Evolutionary conservation across 2,797 vertebrate genomes (phyloP).

Genomic region (Danio jaintianensis): DNA sequence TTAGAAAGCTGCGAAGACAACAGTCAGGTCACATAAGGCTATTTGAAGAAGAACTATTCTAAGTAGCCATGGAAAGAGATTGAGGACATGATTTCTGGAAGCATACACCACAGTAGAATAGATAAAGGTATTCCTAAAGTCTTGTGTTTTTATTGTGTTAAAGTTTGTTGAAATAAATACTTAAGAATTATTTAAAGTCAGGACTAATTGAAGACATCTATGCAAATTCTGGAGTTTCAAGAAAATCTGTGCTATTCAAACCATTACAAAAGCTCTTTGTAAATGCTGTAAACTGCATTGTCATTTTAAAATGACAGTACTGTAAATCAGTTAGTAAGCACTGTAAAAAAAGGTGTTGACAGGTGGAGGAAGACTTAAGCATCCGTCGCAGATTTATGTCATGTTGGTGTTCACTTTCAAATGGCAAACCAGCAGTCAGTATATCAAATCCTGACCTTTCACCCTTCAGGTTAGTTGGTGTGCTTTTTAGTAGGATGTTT

Average conservation of each 20-base stretch:
- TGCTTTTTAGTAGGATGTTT: background rate
- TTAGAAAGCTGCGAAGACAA: conserved; percentile 54
- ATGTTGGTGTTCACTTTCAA: conserved; percentile 72
- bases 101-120: background rate
- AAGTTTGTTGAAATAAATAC: background rate
- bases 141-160: background rate
- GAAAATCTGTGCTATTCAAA: background rate
- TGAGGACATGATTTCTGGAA: conserved; percentile 1
- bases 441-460: conserved; percentile 61
- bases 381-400: conserved; percentile 70
- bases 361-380: conserved; percentile 70
- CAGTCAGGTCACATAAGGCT: conserved; percentile 37
- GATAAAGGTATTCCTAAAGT: background rate
- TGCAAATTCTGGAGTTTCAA: background rate
- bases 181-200: background rate
- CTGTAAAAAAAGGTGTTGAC: conserved; percentile 67
- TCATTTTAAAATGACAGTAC: background rate
- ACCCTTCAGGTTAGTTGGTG: background rate
- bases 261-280: background rate
- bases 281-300: background rate
- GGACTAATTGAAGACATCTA: background rate
- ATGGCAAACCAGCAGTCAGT: conserved; percentile 63
- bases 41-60: conserved; percentile 29
- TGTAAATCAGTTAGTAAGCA: conserved; percentile 24
- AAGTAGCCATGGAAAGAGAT: conserved; percentile 1